Evolutionary conservation across 2,888 invertebrate genomes (phyloP), one percentile per base, ranked within the genome.

Genomic region (Eupithecia exiguata): DNA sequence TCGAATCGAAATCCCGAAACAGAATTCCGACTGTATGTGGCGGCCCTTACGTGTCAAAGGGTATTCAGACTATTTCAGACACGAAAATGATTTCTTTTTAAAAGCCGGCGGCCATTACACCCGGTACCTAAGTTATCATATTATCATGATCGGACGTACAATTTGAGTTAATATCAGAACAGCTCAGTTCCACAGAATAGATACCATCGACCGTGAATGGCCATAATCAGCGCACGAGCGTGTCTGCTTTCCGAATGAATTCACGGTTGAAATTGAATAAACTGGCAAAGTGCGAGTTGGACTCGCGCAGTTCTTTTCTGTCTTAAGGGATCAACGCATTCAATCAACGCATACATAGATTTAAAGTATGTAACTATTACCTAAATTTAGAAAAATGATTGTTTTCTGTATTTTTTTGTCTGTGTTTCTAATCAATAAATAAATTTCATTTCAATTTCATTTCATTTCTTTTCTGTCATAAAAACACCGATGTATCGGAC

Each of bases 401-500:
- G n/a, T n/a, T n/a, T n/a, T n/a, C n/a, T n/a, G n/a, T n/a, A n/a
- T n/a, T n/a, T n/a, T n/a, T n/a, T n/a, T n/a, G 30, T 30, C 30
- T 30, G 30, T 30, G 30, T n/a, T n/a, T n/a, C n/a, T n/a, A n/a
- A n/a, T n/a, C n/a, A n/a, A n/a, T n/a, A n/a, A n/a, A n/a, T n/a
- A n/a, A n/a, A n/a, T n/a, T n/a, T n/a, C n/a, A n/a, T n/a, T n/a
- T n/a, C n/a, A n/a, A n/a, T n/a, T n/a, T n/a, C n/a, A n/a, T n/a
- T n/a, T n/a, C n/a, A n/a, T n/a, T n/a, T 49, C 0, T 9, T n/a
- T 0, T 3, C 0, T 3, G 9, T 21, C 0, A n/a, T n/a, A 49
- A 49, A 46, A 49, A n/a, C 9, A 5, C 2, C 16, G 18, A 46
- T 46, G 6, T 18, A 18, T 3, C 4, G 40, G 36, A 36, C 9